Conservation (phyloP, 2,113 vertebrate species). For the Indri indri region DNA sequence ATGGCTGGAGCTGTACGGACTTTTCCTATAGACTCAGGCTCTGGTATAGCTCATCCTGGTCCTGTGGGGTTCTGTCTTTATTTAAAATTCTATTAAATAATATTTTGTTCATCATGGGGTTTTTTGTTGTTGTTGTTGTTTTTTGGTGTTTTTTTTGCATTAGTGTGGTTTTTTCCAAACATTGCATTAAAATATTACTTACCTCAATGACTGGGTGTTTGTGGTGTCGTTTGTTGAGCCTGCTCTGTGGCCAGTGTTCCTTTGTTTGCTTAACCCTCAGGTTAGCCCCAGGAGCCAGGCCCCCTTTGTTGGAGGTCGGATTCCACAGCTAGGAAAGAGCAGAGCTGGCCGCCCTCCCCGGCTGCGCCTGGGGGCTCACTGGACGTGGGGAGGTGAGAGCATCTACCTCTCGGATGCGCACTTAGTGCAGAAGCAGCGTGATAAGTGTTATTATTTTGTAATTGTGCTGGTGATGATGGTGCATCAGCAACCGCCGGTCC, state of each 20-base stretch:
- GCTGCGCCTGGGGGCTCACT: fast-evolving
- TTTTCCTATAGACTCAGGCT: neutral
- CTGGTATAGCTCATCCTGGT: too few species aligned
- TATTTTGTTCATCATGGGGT: neutral
- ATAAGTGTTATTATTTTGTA: neutral
- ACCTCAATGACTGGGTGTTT: neutral
- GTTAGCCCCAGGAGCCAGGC: neutral
- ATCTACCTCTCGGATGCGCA: too few species aligned
- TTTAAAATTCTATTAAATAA: neutral
- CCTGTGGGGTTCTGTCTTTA: neutral
- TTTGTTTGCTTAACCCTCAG: neutral
- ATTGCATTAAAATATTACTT: neutral
- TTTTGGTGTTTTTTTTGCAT: neutral
- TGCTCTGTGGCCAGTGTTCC: neutral
- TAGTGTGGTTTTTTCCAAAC: neutral
- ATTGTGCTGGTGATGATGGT: neutral
- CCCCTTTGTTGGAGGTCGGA: neutral
- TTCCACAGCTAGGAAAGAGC: too few species aligned
- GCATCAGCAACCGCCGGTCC: neutral
- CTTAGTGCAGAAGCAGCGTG: neutral
- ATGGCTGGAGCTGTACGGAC: fast-evolving
- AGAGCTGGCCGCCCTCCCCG: too few species aligned
- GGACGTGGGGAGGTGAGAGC: neutral
- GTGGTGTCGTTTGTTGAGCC: neutral
- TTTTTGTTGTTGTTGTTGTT: too few species aligned